These are phyloP conservation scores for Pholis gunnellus DNA, from an alignment of 2,113 vertebrate species.

Conservation along the genomic window DNA sequence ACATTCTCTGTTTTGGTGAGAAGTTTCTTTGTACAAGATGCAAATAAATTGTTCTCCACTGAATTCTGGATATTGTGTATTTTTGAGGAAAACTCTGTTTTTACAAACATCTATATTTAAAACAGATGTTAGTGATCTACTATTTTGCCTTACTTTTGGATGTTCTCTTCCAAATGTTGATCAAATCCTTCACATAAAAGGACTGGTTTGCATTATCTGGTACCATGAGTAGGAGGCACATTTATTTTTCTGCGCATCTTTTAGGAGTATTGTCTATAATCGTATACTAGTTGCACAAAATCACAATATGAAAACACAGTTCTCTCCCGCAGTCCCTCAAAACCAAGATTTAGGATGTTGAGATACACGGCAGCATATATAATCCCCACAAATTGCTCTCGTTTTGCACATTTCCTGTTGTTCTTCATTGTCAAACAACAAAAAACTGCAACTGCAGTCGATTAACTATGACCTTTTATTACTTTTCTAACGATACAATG, in stretches of 20 bases:
- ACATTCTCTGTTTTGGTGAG: slow-evolving; percentile 62
- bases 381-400: too few species aligned
- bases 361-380: slow-evolving; percentile 60
- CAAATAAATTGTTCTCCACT: slow-evolving; percentile 64
- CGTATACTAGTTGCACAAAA: background rate
- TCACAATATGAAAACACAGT: slow-evolving; percentile 37
- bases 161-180: background rate
- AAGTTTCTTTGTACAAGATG: slow-evolving; percentile 48
- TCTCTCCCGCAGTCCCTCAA: slow-evolving; percentile 84
- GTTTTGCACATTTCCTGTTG: too few species aligned
- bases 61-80: background rate
- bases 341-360: slow-evolving; percentile 82
- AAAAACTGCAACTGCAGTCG: too few species aligned
- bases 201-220: background rate
- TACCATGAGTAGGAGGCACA: background rate
- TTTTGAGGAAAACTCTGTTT: background rate
- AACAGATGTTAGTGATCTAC: background rate
- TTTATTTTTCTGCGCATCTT: background rate
- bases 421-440: too few species aligned
- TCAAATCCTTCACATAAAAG: background rate
- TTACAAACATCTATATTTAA: background rate
- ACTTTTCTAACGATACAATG: too few species aligned
- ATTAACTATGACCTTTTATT: background rate
- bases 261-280: background rate
- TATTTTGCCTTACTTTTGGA: background rate